These are phyloP conservation scores for Chrysolina haemoptera DNA, from an alignment of 2,888 invertebrate species.

Conservation along the genomic window DNA sequence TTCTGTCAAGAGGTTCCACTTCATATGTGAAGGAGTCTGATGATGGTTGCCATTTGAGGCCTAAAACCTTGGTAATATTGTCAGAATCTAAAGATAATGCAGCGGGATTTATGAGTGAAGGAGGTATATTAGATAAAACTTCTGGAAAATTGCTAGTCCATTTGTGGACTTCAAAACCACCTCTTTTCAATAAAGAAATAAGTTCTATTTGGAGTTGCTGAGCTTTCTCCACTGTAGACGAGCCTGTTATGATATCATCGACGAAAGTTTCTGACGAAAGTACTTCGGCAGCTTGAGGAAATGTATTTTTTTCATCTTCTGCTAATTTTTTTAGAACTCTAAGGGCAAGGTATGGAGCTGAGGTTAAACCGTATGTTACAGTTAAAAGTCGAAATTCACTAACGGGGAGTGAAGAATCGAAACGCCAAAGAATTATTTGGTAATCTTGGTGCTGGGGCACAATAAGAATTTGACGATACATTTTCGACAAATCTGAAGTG, in stretches of 20 bases:
- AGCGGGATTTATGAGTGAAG: neutral
- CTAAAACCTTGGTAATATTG: slow-evolving; percentile 2
- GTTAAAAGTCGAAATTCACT: neutral
- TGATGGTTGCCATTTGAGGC: slow-evolving; percentile 16
- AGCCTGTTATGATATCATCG: slow-evolving; percentile 22
- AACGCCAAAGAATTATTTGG: neutral
- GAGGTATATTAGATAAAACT: neutral
- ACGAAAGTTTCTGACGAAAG: slow-evolving; percentile 12
- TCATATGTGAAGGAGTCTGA: slow-evolving; percentile 12
- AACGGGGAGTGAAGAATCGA: neutral
- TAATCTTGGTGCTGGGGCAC: neutral
- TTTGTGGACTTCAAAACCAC: slow-evolving; percentile 16
- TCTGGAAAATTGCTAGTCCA: slow-evolving; percentile 21
- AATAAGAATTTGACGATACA: slow-evolving; percentile 15
- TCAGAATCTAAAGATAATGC: slow-evolving; percentile 42
- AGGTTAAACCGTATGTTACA: slow-evolving; percentile 23
- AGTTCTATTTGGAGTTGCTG: slow-evolving; percentile 9
- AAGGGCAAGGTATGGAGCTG: slow-evolving; percentile 28
- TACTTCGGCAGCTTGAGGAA: slow-evolving; percentile 13
- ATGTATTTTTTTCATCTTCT: slow-evolving; percentile 3
- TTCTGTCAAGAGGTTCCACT: slow-evolving; percentile 10
- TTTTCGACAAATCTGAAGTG: slow-evolving; percentile 19
- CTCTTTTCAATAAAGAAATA: slow-evolving; percentile 6
- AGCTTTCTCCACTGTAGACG: slow-evolving; percentile 14
- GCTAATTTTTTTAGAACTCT: slow-evolving; percentile 26